Evolutionary conservation across 1,140 invertebrate genomes (phyloP).

Genomic region (Drosophila saltans): DNA sequence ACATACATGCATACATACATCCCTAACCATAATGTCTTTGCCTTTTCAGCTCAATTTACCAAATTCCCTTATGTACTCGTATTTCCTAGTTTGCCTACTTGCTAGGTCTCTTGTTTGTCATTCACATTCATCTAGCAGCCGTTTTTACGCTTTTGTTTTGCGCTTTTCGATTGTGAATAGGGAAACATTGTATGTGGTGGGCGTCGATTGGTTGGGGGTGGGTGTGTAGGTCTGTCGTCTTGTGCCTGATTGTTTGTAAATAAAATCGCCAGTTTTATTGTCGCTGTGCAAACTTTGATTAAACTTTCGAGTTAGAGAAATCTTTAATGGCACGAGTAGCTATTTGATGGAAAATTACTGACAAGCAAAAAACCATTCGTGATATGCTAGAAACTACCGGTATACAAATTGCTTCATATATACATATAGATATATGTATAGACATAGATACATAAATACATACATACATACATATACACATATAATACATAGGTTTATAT

Average conservation of each 20-base stretch:
- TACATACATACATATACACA: neutral
- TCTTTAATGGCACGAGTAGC: conserved; percentile 7
- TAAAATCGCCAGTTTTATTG: conserved; percentile 56
- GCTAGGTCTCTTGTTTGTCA: conserved; percentile 47
- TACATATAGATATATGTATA: too few species aligned
- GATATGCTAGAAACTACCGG: neutral
- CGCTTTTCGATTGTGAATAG: conserved; percentile 21
- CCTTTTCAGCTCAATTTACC: conserved; percentile 47
- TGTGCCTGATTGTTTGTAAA: conserved; percentile 58
- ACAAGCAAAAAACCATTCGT: neutral
- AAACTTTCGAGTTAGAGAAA: conserved; percentile 39
- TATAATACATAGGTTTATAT: neutral
- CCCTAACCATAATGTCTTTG: conserved; percentile 12
- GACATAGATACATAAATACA: neutral
- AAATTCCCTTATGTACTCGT: conserved; percentile 50
- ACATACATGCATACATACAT: neutral
- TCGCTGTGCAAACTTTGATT: conserved; percentile 58
- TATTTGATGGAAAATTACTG: conserved; percentile 4
- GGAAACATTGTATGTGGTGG: conserved; percentile 2
- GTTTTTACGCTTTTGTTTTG: conserved; percentile 39
- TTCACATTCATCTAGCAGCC: conserved; percentile 51
- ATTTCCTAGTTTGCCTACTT: conserved; percentile 49
- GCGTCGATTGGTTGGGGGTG: neutral
- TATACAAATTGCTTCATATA: neutral
- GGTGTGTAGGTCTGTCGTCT: neutral